Evolutionary conservation across 2,888 invertebrate species (phyloP).

Genomic region (Euproctis similis): DNA sequence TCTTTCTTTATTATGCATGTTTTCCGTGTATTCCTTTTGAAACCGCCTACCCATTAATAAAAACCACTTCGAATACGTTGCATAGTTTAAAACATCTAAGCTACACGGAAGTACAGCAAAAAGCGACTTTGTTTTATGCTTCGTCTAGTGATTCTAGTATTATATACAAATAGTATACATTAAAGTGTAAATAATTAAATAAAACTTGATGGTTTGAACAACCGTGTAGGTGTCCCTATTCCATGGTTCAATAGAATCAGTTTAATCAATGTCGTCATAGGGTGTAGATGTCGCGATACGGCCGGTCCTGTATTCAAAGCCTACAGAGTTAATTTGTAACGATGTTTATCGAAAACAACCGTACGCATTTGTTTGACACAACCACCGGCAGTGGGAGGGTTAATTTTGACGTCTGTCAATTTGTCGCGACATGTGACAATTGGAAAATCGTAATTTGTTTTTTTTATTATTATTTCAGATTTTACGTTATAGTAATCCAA

Average conservation of each 20-base stretch:
- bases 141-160: no score
- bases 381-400: slow-evolving; percentile 31
- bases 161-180: no score
- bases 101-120: no score
- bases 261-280: slow-evolving; percentile 56
- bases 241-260: slow-evolving; percentile 31
- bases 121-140: no score
- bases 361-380: slow-evolving; percentile 43
- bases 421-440: slow-evolving; percentile 29
- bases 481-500: no score
- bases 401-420: slow-evolving; percentile 46
- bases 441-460: slow-evolving; percentile 13
- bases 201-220: slow-evolving; percentile 1
- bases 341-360: slow-evolving; percentile 40
- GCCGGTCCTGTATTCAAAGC: slow-evolving; percentile 24
- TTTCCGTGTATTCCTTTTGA: no score
- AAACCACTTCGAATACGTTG: no score
- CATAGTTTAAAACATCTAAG: no score
- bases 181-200: no score
- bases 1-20: no score
- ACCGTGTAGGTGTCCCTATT: slow-evolving; percentile 25
- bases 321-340: slow-evolving; percentile 61
- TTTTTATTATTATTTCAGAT: slow-evolving; percentile 7
- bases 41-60: no score
- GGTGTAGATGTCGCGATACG: slow-evolving; percentile 48